A percentile compares a stretch with the other conserved stretches of the same genome.
These are phyloP conservation scores for Acanthurus leucopareius DNA, from an alignment of 2,797 vertebrate species.

Conservation along the genomic window DNA sequence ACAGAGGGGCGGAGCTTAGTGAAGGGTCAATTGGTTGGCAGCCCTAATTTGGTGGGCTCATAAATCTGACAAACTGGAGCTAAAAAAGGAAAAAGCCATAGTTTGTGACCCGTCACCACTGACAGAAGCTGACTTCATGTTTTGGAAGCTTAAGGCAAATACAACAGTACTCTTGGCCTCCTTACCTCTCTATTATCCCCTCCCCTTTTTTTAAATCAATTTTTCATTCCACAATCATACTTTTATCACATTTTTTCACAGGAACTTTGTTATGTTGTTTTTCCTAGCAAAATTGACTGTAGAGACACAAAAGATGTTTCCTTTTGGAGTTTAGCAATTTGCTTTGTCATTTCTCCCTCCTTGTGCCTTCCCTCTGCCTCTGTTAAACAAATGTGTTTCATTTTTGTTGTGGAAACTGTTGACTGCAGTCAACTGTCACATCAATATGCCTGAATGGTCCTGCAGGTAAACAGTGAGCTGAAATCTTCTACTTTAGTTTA, in stretches of 20 bases:
- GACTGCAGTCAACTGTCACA: not conserved
- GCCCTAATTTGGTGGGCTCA: not conserved
- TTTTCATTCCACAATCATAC: not conserved
- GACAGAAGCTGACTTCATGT: not conserved
- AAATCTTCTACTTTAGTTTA: not conserved
- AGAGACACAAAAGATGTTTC: conserved; percentile 26
- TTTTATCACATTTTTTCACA: conserved; percentile 24
- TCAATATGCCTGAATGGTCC: not conserved
- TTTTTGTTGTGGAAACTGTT: conserved; percentile 20
- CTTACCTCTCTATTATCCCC: not conserved
- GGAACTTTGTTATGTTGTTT: not conserved
- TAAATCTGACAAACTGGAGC: not conserved
- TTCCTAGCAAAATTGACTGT: not conserved
- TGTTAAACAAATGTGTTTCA: conserved; percentile 34
- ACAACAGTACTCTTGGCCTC: not conserved
- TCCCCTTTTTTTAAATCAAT: too few relatives aligned
- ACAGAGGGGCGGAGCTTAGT: too few relatives aligned
- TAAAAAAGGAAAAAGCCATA: not conserved
- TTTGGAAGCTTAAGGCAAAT: conserved; percentile 13
- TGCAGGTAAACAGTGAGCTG: conserved; percentile 9
- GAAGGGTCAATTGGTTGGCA: too few relatives aligned
- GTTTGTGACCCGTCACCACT: not conserved
- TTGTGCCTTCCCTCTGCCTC: conserved; percentile 23
- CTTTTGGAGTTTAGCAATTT: conserved; percentile 31
- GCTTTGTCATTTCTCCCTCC: conserved; percentile 26